Evolutionary conservation across 1,140 invertebrate species (phyloP), one percentile per base, ranked within the genome.

Genomic region (Lepidurus couesii): DNA sequence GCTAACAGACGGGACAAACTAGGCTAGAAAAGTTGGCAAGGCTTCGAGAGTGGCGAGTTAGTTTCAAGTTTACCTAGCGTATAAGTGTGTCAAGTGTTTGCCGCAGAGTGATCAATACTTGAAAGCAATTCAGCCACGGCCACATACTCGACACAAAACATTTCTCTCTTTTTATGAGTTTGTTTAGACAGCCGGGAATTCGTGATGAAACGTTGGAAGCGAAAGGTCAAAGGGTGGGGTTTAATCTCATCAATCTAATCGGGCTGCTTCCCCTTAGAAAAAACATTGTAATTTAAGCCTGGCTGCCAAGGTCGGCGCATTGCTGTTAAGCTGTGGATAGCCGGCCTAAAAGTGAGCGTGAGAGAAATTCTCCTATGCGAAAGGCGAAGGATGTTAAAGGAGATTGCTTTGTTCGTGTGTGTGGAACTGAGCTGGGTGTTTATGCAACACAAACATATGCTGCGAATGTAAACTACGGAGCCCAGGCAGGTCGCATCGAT

Each of bases 231-330:
- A 65, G 53, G 53, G 53, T 65, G 53, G 16, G n/a, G 4, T 13
- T n/a, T n/a, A 65, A 65, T 16, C 53, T 65, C 53, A 65, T 65
- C 8, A 65, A 65, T 65, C 53, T 65, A n/a, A 65, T 65, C 53
- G 21, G 16, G 4, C 53, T 16, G 53, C 6, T 5, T 7, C 53
- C 53, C 16, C 16, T 4, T 4, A 65, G 21, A 65, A 65, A 65
- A 9, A 65, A 65, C 16, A 7, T 34, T 34, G 2, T 34, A 34
- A 34, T 34, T 34, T 4, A 47, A 47, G 16, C 10, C 10, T 11
- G 5, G 16, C 21, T 9, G 53, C 21, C 53, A 65, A 65, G 53
- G 53, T 65, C 21, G 53, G 3, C 3, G 21, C 53, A n/a, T 65
- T 65, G 53, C 34, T 34, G 0, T 34, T 4, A 34, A 34, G 34